These are phyloP conservation scores for Caenorhabditis remanei DNA, from an alignment of 1,140 invertebrate species.

Conservation along the genomic window DNA sequence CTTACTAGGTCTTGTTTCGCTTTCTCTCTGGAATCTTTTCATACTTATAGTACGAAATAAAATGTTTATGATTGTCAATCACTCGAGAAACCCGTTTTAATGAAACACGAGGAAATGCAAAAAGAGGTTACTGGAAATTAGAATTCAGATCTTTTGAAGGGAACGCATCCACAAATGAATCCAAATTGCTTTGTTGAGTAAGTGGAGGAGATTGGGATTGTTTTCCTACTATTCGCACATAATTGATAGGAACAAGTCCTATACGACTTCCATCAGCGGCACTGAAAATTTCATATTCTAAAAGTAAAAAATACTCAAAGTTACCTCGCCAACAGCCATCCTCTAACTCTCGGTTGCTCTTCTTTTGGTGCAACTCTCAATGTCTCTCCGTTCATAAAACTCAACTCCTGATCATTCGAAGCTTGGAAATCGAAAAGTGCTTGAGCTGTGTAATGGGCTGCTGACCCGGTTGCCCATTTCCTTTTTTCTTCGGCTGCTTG, in stretches of 20 bases:
- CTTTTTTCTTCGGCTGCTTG: conserved; percentile 71
- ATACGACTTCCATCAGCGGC: conserved; percentile 78
- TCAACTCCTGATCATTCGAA: conserved; percentile 84
- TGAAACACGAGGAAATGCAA: neutral
- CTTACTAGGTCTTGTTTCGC: conserved; percentile 20
- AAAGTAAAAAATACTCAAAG: neutral
- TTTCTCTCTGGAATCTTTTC: conserved; percentile 12
- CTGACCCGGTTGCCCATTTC: conserved; percentile 82
- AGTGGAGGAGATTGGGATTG: conserved; percentile 66
- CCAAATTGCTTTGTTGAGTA: conserved; percentile 40
- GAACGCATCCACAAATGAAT: conserved; percentile 14
- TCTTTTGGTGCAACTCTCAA: conserved; percentile 87
- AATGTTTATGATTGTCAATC: conserved; percentile 5
- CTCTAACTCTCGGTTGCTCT: conserved; percentile 83
- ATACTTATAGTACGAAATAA: conserved; percentile 2
- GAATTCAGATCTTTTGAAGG: conserved; percentile 32
- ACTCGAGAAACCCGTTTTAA: neutral
- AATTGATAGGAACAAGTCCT: conserved; percentile 80
- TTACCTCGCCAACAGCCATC: conserved; percentile 79
- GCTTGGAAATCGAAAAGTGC: conserved; percentile 86
- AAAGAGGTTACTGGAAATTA: conserved; percentile 12
- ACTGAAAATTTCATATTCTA: conserved; percentile 55
- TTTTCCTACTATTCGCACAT: conserved; percentile 79
- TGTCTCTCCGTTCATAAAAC: conserved; percentile 84
- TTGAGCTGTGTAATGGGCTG: conserved; percentile 83